Evolutionary conservation across 2,113 vertebrate genomes (phyloP).

Genomic region (Silurus asotus): DNA sequence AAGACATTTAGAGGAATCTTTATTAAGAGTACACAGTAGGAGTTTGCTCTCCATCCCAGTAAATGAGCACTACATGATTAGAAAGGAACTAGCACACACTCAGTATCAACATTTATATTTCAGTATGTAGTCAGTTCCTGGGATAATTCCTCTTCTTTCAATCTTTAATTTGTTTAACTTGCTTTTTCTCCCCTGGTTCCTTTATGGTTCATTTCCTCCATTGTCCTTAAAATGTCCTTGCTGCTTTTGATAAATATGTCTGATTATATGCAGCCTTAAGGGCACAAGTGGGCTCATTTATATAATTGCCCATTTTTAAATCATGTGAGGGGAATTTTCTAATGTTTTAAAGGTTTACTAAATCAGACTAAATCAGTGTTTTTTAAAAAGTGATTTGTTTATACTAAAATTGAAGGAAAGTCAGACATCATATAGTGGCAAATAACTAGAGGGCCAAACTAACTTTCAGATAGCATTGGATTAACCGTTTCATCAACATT

Average conservation of each 20-base stretch:
- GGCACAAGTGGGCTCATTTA: background rate
- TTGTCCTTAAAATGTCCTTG: background rate
- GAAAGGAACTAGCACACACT: slow-evolving; percentile 6
- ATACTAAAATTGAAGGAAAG: background rate
- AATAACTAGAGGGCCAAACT: no score
- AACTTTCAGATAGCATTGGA: no score
- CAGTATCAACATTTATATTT: background rate
- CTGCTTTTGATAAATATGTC: background rate
- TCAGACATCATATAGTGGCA: background rate
- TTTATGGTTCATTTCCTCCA: background rate
- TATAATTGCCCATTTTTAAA: background rate
- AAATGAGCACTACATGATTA: slow-evolving; percentile 34
- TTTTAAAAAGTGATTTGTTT: background rate
- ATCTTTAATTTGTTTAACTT: background rate
- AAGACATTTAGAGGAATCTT: background rate
- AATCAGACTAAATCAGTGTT: background rate
- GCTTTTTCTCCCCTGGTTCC: background rate
- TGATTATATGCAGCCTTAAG: background rate
- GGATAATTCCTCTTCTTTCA: background rate
- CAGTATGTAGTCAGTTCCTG: background rate
- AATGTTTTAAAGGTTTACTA: background rate
- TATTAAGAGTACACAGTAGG: background rate
- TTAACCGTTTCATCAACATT: no score
- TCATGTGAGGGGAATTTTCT: background rate
- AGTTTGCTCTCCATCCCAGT: background rate